Evolutionary conservation across 2,113 vertebrate genomes (phyloP), one percentile per base, ranked within the genome.

Genomic region (Thermophis baileyi): DNA sequence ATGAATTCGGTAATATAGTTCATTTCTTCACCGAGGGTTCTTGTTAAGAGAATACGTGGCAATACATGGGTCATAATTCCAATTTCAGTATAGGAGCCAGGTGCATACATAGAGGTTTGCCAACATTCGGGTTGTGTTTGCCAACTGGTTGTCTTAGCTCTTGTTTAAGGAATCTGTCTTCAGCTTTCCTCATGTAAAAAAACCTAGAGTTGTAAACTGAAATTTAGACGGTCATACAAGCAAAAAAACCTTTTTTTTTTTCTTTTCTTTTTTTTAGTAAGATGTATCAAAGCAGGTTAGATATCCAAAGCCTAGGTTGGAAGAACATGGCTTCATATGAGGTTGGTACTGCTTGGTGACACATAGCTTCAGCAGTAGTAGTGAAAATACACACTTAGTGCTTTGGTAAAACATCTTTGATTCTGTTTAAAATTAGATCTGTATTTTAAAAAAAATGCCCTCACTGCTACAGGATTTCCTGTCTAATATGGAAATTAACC

Each of bases 141-240:
- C 0, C 90, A 6, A 27, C 91, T 81, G 90, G 94, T 69, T 44
- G 46, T 10, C 60, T 89, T 94, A 9, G 51, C 88, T 94, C 94
- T 96, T 95, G 93, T 94, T 91, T 57, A 89, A 93, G 69, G 90
- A 90, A 93, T 90, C 95, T 95, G 88, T 5, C 91, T 3, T 94
- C 95, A 90, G 12, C 90, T 63, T 95, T 94, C 89, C 46, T n/a
- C 81, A 89, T 89, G 89, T 74, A 12, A 46, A 57, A 57, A 57
- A 54, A 25, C n/a, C 89, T 87, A 2, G 57, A 60, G 85, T 11
- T 91, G n/a, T 1, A 14, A 93, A n/a, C 8, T 12, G 7, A 87
- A 25, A 90, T 90, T 30, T 6, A 46, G 55, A 44, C 49, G 44
- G 22, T 88, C 7, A 2, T 27, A 12, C 16, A 40, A 35, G 35